These are phyloP conservation scores for Bubo blakistoni DNA, from an alignment of 2,113 vertebrate species.

Conservation along the genomic window DNA sequence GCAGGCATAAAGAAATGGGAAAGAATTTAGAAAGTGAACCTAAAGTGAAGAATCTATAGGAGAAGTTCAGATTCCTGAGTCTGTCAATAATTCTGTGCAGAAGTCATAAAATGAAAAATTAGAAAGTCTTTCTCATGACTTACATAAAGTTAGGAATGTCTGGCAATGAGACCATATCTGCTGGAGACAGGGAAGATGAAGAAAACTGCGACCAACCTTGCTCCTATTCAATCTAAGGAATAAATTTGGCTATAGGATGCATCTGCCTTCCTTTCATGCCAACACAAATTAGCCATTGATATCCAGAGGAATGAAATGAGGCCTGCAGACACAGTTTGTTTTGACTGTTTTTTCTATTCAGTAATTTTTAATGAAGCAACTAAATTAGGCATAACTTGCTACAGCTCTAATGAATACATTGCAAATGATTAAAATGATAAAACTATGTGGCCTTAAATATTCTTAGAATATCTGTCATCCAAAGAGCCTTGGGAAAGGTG, in stretches of 20 bases:
- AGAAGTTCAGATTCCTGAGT: slow-evolving; percentile 3
- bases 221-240: background rate
- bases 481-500: slow-evolving; percentile 48
- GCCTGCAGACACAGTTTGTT: slow-evolving; percentile 59
- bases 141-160: slow-evolving; percentile 38
- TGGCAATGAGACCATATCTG: slow-evolving; percentile 37
- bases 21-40: background rate
- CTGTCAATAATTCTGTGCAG: background rate
- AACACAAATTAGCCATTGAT: background rate
- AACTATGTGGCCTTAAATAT: slow-evolving; percentile 52
- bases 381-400: slow-evolving; percentile 70
- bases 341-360: slow-evolving; percentile 70
- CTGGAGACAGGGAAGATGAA: slow-evolving; percentile 57
- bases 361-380: slow-evolving; percentile 71
- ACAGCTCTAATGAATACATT: slow-evolving; percentile 61
- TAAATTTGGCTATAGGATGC: background rate
- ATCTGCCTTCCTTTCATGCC: background rate
- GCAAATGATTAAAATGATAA: slow-evolving; percentile 72
- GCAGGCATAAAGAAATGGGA: background rate
- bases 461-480: slow-evolving; percentile 50
- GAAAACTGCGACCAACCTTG: slow-evolving; percentile 23
- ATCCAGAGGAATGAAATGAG: background rate
- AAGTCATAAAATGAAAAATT: slow-evolving; percentile 15
- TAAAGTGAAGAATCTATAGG: background rate
- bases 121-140: slow-evolving; percentile 31